Base-by-base conservation (phyloP, 2,113 vertebrate genomes). In the Scatophagus argus region DNA sequence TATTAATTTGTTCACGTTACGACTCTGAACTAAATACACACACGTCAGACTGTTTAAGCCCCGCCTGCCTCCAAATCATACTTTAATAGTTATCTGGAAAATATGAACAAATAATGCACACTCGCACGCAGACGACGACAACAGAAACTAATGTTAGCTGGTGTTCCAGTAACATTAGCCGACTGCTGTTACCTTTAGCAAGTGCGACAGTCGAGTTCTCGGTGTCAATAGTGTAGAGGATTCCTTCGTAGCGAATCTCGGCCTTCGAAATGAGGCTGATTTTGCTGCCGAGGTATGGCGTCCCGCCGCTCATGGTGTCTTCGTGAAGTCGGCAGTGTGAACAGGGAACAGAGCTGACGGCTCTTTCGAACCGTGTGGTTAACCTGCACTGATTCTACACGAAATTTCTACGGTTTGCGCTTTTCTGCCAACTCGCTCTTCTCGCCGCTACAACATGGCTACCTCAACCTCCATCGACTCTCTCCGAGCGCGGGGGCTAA, bases 241-340 rank as follows among this genome's bases (percentile, higher is more conserved):
- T 93, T 2, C 90, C 93, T 54, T 95, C 94, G 47, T 95, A 94
- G 78, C 94, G 93, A 9, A 94, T 94, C 85, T 91, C 94, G 85
- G 95, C 96, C 94, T 96, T 96, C 52, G 95, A 97, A 78, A 96
- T 96, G 39, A 97, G 95, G 95, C 96, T 97, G 93, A 98, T 98
- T 85, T 97, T 97, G 77, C 96, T 96, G 79, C 96, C 96, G 75
- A 97, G 96, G 77, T 97, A 98, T 27, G 97, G 96, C 68, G 93
- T 96, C 82, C 95, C 96, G 79, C 94, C 93, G 54, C 95, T 96
- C 96, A 95, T 95, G 91, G 88, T 93, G 90, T 6, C 81, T 64
- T 2, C 62, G 16, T 49, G 81, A 5, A 41, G 38, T 38, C 31
- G 8, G 32, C 36, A 9, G 34, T 59, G 29, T 19, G n/a, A 21